Evolutionary conservation across 2,888 invertebrate genomes (phyloP).

Genomic region (Silvanus unidentatus): DNA sequence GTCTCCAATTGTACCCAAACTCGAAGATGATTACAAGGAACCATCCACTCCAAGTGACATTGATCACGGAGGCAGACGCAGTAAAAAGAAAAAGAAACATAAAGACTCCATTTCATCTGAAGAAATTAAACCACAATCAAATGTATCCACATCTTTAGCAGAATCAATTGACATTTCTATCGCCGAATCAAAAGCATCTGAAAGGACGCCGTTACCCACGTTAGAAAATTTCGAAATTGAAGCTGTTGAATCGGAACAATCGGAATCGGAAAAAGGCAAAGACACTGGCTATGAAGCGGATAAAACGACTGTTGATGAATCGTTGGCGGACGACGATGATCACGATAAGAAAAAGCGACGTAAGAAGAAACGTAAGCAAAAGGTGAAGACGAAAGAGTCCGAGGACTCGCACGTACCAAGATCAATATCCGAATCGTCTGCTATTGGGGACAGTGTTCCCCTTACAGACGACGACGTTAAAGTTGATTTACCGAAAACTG

Average conservation of each 20-base stretch:
- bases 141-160: slow-evolving; percentile 48
- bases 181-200: slow-evolving; percentile 47
- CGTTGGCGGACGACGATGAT: slow-evolving; percentile 47
- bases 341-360: slow-evolving; percentile 43
- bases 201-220: slow-evolving; percentile 51
- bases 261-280: slow-evolving; percentile 43
- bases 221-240: slow-evolving; percentile 46
- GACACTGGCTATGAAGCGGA: slow-evolving; percentile 71
- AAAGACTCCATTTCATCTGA: slow-evolving; percentile 40
- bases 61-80: slow-evolving; percentile 51
- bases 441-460: slow-evolving; percentile 37
- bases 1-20: slow-evolving; percentile 35
- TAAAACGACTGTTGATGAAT: slow-evolving; percentile 56
- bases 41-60: slow-evolving; percentile 41
- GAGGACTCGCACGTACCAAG: slow-evolving; percentile 48
- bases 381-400: slow-evolving; percentile 48
- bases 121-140: slow-evolving; percentile 32
- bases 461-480: slow-evolving; percentile 43
- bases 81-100: slow-evolving; percentile 61
- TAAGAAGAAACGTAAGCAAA: slow-evolving; percentile 46
- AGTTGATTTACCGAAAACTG: slow-evolving; percentile 22
- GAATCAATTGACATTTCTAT: slow-evolving; percentile 52
- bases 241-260: slow-evolving; percentile 38
- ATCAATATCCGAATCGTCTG: slow-evolving; percentile 46
- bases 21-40: slow-evolving; percentile 38